Base-by-base conservation (phyloP, 1,140 invertebrate species). In the Drosophila murphyi region DNA sequence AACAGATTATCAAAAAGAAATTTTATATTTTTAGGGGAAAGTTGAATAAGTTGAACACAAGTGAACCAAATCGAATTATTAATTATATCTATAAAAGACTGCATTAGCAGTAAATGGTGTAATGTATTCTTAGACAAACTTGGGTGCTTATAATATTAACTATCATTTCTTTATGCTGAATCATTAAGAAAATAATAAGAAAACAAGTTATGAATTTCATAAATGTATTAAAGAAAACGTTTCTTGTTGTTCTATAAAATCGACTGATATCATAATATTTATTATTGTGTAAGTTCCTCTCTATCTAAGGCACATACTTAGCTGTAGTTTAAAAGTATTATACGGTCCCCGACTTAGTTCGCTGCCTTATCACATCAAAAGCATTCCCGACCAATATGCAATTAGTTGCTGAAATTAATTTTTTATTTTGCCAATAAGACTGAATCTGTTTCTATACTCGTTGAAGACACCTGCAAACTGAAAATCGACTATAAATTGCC, bases 1-100 rank as follows among this genome's bases (percentile, higher is more conserved):
- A 57, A 45, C n/a, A 12, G 43, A 32, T 60, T 34, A 59, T 7
- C 43, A 12, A n/a, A 28, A 28, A 4, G 41, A 10, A 10, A 32
- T 20, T 59, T 59, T 20, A 12, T 47, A 8, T n/a, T n/a, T 59
- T 47, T 32, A 37, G 5, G 43, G 39, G 57, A 60, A 60, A 60
- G 57, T 60, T 29, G 12, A n/a, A 20, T 20, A 3, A 28, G 3
- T 35, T 52, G 5, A 4, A 31, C 10, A n/a, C 20, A 20, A 20
- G 4, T 43, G 2, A 43, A 43, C 39, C 39, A 43, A n/a, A 43
- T 43, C n/a, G n/a, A 43, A 43, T 12, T 43, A n/a, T 10, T 20
- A 20, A 0, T 20, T 20, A 20, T 20, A 20, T 20, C 20, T 1
- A 20, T 20, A 1, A 20, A 20, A 1, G 20, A 20, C 1, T 20